Percentiles rank a stretch among this genome's conserved stretches.
Evolutionary conservation across 2,888 invertebrate species (phyloP).

Genomic region (Clivina fossor): DNA sequence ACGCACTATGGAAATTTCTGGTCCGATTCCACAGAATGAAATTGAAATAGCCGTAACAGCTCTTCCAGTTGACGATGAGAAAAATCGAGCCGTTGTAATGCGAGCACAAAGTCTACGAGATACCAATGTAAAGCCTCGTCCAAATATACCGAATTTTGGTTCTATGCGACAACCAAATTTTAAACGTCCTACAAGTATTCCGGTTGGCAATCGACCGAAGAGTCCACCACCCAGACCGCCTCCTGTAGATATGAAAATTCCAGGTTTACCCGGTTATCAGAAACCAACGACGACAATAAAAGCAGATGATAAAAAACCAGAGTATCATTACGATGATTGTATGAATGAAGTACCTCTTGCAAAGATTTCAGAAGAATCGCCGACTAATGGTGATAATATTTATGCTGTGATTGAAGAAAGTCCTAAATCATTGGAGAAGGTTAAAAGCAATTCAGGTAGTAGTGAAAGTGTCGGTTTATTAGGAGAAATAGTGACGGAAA

Average conservation of each 20-base stretch:
- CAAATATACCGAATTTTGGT: conserved; percentile 74
- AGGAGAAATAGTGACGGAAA: conserved; percentile 85
- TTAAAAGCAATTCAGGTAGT: conserved; percentile 56
- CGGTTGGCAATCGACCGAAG: conserved; percentile 67
- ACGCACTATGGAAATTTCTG: conserved; percentile 77
- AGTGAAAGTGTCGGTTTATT: conserved; percentile 75
- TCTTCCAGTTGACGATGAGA: conserved; percentile 63
- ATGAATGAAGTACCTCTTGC: conserved; percentile 66
- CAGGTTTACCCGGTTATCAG: conserved; percentile 61
- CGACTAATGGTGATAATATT: conserved; percentile 69
- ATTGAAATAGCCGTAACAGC: conserved; percentile 63
- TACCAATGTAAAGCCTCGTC: conserved; percentile 53
- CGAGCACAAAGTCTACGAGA: conserved; percentile 83
- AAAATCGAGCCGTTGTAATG: conserved; percentile 65
- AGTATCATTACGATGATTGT: conserved; percentile 77
- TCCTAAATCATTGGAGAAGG: conserved; percentile 54
- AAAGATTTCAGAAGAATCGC: conserved; percentile 64
- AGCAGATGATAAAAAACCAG: conserved; percentile 38
- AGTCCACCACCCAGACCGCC: conserved; percentile 76
- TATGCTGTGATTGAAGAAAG: conserved; percentile 86
- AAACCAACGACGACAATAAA: conserved; percentile 51
- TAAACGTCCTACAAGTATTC: conserved; percentile 75
- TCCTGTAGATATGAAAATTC: conserved; percentile 55
- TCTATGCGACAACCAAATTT: conserved; percentile 75
- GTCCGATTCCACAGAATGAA: conserved; percentile 74